Conservation (phyloP, 1,140 invertebrate species). For the Aphidius gifuensis region DNA sequence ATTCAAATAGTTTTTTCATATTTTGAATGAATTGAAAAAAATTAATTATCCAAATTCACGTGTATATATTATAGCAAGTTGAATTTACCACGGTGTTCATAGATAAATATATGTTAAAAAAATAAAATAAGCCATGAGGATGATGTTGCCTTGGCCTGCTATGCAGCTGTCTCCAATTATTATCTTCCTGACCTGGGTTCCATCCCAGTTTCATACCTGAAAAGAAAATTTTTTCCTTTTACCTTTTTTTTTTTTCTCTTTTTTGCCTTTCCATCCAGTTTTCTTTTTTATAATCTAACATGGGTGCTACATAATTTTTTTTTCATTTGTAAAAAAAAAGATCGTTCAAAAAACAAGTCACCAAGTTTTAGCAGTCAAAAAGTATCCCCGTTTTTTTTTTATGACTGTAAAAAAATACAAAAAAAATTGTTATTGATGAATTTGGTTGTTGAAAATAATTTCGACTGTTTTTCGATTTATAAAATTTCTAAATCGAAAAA, state of each 20-base stretch:
- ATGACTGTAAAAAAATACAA: too few relatives aligned
- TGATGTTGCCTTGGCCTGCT: conserved; percentile 13
- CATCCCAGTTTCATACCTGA: conserved; percentile 11
- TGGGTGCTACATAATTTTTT: too few relatives aligned
- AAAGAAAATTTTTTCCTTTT: conserved; percentile 7
- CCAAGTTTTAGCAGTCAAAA: too few relatives aligned
- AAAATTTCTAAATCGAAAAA: too few relatives aligned
- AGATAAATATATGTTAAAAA: too few relatives aligned
- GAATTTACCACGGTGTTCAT: neutral
- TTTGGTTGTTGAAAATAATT: too few relatives aligned
- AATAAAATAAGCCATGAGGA: neutral
- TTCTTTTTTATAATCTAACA: conserved; percentile 2
- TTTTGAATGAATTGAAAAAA: conserved; percentile 25
- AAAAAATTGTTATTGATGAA: too few relatives aligned
- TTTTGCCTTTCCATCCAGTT: conserved; percentile 8
- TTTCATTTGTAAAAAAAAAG: too few relatives aligned
- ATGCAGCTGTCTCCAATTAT: conserved; percentile 41
- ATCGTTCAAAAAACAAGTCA: too few relatives aligned
- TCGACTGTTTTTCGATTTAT: too few relatives aligned
- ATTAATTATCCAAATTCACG: conserved; percentile 39
- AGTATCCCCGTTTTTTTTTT: too few relatives aligned
- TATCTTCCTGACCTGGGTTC: conserved; percentile 31
- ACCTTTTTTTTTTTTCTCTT: conserved; percentile 14
- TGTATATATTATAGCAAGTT: conserved; percentile 3
- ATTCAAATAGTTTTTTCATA: neutral